Percentiles rank a stretch among this genome's conserved stretches.
phyloP scores from a whole-genome alignment of 2,797 vertebrate genomes.

The Trachops cirrhosus region DNA sequence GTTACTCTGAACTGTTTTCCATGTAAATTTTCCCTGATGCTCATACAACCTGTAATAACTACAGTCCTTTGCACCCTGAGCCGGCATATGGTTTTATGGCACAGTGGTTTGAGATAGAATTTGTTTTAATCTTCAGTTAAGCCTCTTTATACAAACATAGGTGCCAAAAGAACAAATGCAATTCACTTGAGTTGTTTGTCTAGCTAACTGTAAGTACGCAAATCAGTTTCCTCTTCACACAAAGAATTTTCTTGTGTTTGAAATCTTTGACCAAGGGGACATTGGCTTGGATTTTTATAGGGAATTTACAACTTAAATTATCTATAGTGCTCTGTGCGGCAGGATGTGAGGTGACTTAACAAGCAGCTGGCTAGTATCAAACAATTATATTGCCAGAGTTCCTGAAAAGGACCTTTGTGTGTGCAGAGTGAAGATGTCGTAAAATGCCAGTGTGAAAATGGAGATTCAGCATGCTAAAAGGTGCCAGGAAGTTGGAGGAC shows the following conservation, averaged over 20 bases:
- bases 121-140: constrained; percentile 75
- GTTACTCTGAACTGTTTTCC: not conserved
- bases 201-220: constrained; percentile 65
- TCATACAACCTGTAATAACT: constrained; percentile 60
- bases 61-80: constrained; percentile 64
- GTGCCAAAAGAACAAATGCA: constrained; percentile 67
- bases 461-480: not conserved
- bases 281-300: constrained; percentile 51
- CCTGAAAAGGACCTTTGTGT: constrained; percentile 63
- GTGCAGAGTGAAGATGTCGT: not conserved
- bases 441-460: not conserved
- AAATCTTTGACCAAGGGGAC: constrained; percentile 59
- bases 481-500: not conserved
- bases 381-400: not conserved
- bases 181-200: constrained; percentile 71
- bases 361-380: constrained; percentile 15
- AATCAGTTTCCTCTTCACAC: constrained; percentile 71
- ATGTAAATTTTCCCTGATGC: constrained; percentile 23
- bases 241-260: constrained; percentile 74
- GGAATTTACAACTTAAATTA: constrained; percentile 50
- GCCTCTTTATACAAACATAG: constrained; percentile 69
- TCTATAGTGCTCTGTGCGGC: constrained; percentile 45
- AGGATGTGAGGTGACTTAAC: constrained; percentile 61
- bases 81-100: constrained; percentile 65
- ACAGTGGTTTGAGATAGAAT: constrained; percentile 71